phyloP scores from a whole-genome alignment of 2,113 vertebrate genomes.

The Emydura subglobosa region DNA sequence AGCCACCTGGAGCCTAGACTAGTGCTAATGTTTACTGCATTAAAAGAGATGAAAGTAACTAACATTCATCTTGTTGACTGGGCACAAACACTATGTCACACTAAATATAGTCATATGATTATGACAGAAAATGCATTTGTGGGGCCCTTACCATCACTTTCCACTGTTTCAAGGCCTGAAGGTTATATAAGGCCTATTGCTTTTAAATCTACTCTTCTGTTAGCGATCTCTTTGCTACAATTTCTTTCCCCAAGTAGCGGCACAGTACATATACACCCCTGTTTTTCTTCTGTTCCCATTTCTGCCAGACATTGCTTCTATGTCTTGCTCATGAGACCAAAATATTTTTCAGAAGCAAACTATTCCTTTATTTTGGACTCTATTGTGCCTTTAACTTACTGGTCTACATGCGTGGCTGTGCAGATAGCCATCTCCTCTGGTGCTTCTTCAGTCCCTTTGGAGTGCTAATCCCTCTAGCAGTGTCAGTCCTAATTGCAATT shows the following conservation, averaged over 20 bases:
- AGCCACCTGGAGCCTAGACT: constrained; percentile 63
- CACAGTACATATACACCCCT: background rate
- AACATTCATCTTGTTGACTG: constrained; percentile 76
- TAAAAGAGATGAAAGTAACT: constrained; percentile 52
- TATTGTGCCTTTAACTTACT: background rate
- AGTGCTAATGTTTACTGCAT: constrained; percentile 63
- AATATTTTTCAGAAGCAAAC: background rate
- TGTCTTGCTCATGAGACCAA: background rate
- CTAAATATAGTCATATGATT: background rate
- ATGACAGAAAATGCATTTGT: background rate
- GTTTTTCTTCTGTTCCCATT: background rate
- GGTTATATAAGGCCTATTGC: background rate
- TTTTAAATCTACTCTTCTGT: background rate
- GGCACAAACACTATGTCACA: constrained; percentile 45
- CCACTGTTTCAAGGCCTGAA: background rate
- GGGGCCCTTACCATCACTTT: background rate
- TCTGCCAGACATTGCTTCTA: background rate
- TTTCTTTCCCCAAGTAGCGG: background rate
- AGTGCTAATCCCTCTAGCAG: background rate
- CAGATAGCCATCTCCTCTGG: background rate
- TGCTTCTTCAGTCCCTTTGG: background rate
- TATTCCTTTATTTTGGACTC: background rate
- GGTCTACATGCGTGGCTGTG: background rate
- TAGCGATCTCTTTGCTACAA: background rate
- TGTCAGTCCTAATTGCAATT: background rate